These are phyloP conservation scores for Ailurus styani DNA, from an alignment of 2,113 vertebrate genomes.

Conservation along the genomic window DNA sequence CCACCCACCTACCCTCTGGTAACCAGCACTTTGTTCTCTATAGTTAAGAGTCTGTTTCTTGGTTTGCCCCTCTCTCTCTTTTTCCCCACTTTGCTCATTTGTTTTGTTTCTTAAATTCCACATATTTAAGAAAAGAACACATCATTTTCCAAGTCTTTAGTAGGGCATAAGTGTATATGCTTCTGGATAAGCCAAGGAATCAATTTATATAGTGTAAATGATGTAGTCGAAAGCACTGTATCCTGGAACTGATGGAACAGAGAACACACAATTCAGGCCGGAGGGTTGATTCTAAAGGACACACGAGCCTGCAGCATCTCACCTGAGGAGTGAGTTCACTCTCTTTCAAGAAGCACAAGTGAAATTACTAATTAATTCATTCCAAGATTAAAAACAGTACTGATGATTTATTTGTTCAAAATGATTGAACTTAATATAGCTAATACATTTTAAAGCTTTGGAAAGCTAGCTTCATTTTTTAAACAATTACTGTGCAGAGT, in stretches of 20 bases:
- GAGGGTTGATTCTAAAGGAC: background rate
- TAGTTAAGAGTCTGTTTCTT: too few relatives aligned
- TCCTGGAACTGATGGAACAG: background rate
- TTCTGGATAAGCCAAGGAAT: background rate
- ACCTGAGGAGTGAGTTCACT: background rate
- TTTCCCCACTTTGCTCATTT: background rate
- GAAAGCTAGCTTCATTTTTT: constrained; percentile 27
- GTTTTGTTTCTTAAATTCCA: background rate
- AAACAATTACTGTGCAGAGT: background rate
- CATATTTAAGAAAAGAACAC: background rate
- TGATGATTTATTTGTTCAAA: background rate
- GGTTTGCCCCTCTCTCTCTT: background rate
- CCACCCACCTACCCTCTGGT: background rate
- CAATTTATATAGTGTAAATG: background rate
- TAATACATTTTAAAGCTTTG: background rate
- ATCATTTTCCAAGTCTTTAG: background rate
- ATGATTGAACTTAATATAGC: constrained; percentile 11
- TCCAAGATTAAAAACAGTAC: background rate
- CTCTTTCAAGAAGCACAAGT: background rate
- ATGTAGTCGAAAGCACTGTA: background rate
- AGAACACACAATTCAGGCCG: background rate
- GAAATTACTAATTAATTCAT: constrained; percentile 24
- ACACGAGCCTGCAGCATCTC: background rate
- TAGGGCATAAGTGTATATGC: background rate
- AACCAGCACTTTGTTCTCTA: too few relatives aligned